phyloP scores from a whole-genome alignment of 2,888 invertebrate genomes.

The Watsonalla binaria region DNA sequence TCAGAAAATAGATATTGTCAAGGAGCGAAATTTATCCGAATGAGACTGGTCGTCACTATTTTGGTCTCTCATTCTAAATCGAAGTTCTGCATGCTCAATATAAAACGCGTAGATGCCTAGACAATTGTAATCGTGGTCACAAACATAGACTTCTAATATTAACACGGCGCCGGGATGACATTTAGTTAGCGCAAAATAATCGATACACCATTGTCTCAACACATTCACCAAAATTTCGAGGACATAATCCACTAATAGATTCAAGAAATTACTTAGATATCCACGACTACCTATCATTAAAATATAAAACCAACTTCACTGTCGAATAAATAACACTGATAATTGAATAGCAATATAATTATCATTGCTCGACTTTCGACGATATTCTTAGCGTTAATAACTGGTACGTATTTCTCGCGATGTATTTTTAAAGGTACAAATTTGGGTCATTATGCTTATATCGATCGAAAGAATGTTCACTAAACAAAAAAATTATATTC shows the following conservation, averaged over 20 bases:
- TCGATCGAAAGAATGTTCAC: slow-evolving; percentile 8
- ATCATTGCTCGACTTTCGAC: slow-evolving; percentile 67
- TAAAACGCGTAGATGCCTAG: slow-evolving; percentile 76
- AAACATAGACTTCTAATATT: slow-evolving; percentile 77
- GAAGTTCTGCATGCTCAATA: slow-evolving; percentile 69
- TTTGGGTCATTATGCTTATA: slow-evolving; percentile 19
- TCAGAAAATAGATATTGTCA: slow-evolving; percentile 57
- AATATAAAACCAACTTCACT: slow-evolving; percentile 4
- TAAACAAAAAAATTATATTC: slow-evolving; percentile 49
- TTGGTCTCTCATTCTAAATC: slow-evolving; percentile 69
- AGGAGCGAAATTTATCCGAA: slow-evolving; percentile 53
- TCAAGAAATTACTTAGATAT: slow-evolving; percentile 26
- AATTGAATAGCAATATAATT: slow-evolving; percentile 56
- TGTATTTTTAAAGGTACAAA: slow-evolving; percentile 52
- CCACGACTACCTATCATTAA: slow-evolving; percentile 20
- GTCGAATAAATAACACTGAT: slow-evolving; percentile 50
- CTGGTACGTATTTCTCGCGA: slow-evolving; percentile 48
- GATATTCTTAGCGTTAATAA: slow-evolving; percentile 72
- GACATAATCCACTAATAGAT: slow-evolving; percentile 36
- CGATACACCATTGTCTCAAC: slow-evolving; percentile 78
- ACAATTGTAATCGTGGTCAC: slow-evolving; percentile 72
- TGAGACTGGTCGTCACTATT: slow-evolving; percentile 63
- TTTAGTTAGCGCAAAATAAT: slow-evolving; percentile 78
- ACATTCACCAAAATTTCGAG: slow-evolving; percentile 66
- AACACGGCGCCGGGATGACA: slow-evolving; percentile 76